Evolutionary conservation across 2,113 vertebrate species (phyloP), one percentile per base, ranked within the genome.

Genomic region (Butorides virescens): DNA sequence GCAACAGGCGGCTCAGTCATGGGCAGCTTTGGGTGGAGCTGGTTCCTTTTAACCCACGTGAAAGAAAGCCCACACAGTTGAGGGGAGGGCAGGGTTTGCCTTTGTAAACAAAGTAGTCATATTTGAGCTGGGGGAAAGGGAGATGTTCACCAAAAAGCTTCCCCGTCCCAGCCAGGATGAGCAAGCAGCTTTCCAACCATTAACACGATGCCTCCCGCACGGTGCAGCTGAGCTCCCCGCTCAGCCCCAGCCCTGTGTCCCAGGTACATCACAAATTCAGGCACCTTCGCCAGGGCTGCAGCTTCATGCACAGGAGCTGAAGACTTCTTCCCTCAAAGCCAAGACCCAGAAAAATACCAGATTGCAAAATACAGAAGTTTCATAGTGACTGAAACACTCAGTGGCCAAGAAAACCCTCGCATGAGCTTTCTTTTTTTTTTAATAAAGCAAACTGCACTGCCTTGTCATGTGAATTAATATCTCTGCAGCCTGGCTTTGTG

Each of bases 391-490:
- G 56, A 96, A 91, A 78, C 56, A 42, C 56, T 81, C 83, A 12
- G 72, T 74, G 89, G 81, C 88, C 73, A 84, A 87, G 73, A 89
- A 81, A 74, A 68, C 32, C 34, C 61, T 75, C 77, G 53, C 19
- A 27, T 7, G 53, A 94, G 86, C 61, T 88, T 92, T 86, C 76
- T 81, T 86, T 91, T 42, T 42, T 37, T 44, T 94, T 89, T 71
- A 96, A 96, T 91, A 95, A 95, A 91, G 71, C 75, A 77, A 91
- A 81, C 56, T 39, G 58, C 66, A 76, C 74, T 82, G 84, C 55
- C 89, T 94, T 92, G 95, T 96, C 95, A 87, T 95, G 89, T 92
- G 95, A 94, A 92, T 80, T 92, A 92, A 91, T 95, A 87, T 85
- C 91, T 70, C 87, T 0, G 2, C 47, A 90, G 95, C 59, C 46